Conservation (phyloP, 2,888 invertebrate species). For the Lepeophtheirus nordmannii region DNA sequence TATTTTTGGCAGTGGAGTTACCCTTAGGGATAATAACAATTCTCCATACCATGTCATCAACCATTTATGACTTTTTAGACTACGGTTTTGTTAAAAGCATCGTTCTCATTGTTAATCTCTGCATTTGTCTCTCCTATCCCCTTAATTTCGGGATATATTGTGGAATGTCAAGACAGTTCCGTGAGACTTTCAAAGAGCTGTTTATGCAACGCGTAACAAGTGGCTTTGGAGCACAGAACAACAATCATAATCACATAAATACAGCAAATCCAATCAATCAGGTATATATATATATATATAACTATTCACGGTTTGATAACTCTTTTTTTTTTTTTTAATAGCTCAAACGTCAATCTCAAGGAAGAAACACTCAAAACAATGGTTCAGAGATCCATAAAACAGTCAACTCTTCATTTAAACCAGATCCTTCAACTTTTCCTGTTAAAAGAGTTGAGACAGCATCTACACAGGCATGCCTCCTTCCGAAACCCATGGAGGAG, state of each 20-base stretch:
- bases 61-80: slow-evolving; percentile 53
- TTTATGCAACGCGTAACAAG: slow-evolving; percentile 42
- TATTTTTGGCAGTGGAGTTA: slow-evolving; percentile 65
- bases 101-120: slow-evolving; percentile 75
- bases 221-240: not conserved
- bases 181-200: slow-evolving; percentile 70
- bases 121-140: slow-evolving; percentile 68
- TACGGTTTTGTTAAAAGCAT: slow-evolving; percentile 60
- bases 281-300: no score
- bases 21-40: slow-evolving; percentile 66
- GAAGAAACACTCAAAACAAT: no score
- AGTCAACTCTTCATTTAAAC: no score
- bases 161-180: slow-evolving; percentile 83
- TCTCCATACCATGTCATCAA: slow-evolving; percentile 62
- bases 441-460: not conserved
- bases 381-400: no score
- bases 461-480: not conserved
- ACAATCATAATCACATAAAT: not conserved
- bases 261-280: not conserved
- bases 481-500: not conserved
- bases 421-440: not conserved
- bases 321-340: no score
- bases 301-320: no score
- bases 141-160: slow-evolving; percentile 61
- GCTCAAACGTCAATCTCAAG: no score